Base-by-base conservation (phyloP, 35 echinoderm and acorn worm species). In the Ophioderma brevispina region DNA sequence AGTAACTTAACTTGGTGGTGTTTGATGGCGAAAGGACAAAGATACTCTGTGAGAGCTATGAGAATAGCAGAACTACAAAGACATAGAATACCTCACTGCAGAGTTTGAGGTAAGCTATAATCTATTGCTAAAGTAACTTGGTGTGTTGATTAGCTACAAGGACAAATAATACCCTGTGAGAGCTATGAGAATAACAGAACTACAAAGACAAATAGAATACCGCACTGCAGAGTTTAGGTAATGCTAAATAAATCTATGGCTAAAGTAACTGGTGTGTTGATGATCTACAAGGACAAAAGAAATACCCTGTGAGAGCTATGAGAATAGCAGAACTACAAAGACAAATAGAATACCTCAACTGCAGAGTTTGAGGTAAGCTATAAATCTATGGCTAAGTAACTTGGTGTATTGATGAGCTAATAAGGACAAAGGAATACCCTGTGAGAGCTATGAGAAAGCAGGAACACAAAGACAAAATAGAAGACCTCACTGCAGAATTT, bases 291-390 rank as follows among this genome's bases (percentile, higher is more conserved):
- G 75, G 94, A 99, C 85, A 95, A 94, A 87, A n/a, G n/a, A 91
- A 99, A 37, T 99, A 99, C 46, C 97, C 97, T 5, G 94, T 99
- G 31, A 84, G 90, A 43, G 97, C 97, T 17, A 95, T 99, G 91
- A 89, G 86, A 30, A 99, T 99, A 25, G 82, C 87, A 76, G 94
- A 92, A 39, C 80, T 99, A 32, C 92, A 93, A 80, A 64, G 77
- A 78, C 93, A 95, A 64, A 93, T 99, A 46, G 84, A 95, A 38
- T 90, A 70, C n/a, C 76, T 99, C 3, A 52, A n/a, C 88, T 38
- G 64, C 78, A 13, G 94, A 91, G 34, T 86, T 87, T 89, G 91
- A 99, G 91, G 97, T 99, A 91, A 86, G 55, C n/a, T 70, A 70
- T 46, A n/a, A n/a, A n/a, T n/a, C n/a, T n/a, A n/a, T n/a, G n/a